These are phyloP conservation scores for Buteo buteo DNA, from an alignment of 2,113 vertebrate genomes.

Conservation along the genomic window DNA sequence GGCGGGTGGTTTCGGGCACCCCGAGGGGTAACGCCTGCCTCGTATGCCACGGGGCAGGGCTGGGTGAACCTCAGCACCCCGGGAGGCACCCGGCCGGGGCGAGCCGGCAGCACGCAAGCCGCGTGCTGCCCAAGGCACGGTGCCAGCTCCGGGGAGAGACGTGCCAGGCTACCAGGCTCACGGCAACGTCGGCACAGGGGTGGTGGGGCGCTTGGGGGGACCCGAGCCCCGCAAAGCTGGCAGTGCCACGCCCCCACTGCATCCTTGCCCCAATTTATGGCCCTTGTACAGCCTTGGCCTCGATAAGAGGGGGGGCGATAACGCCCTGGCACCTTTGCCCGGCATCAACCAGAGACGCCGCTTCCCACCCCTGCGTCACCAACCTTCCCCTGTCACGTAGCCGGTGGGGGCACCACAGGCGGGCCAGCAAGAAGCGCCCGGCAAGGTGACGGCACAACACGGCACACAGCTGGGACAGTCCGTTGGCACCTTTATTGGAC, in stretches of 20 bases:
- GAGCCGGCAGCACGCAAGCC: not conserved
- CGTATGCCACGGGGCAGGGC: not conserved
- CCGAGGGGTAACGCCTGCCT: not conserved
- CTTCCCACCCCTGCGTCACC: not conserved
- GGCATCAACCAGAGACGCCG: not conserved
- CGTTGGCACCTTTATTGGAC: not conserved
- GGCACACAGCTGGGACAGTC: not conserved
- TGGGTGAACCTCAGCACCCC: no score
- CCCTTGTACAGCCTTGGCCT: not conserved
- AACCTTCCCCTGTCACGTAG: not conserved
- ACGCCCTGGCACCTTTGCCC: not conserved
- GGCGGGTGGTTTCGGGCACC: not conserved
- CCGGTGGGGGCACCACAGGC: fast-evolving
- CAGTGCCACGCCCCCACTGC: fast-evolving
- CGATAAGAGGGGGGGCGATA: not conserved
- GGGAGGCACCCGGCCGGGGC: not conserved
- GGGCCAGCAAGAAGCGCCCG: fast-evolving
- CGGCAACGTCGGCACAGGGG: fast-evolving
- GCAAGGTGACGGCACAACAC: no score
- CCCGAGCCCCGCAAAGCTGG: not conserved
- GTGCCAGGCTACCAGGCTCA: not conserved
- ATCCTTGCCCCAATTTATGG: not conserved
- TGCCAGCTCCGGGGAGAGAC: not conserved
- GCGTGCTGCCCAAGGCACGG: fast-evolving
- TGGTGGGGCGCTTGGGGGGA: fast-evolving